Base-by-base conservation (phyloP, 2,113 vertebrate genomes). In the Sapayoa aenigma region DNA sequence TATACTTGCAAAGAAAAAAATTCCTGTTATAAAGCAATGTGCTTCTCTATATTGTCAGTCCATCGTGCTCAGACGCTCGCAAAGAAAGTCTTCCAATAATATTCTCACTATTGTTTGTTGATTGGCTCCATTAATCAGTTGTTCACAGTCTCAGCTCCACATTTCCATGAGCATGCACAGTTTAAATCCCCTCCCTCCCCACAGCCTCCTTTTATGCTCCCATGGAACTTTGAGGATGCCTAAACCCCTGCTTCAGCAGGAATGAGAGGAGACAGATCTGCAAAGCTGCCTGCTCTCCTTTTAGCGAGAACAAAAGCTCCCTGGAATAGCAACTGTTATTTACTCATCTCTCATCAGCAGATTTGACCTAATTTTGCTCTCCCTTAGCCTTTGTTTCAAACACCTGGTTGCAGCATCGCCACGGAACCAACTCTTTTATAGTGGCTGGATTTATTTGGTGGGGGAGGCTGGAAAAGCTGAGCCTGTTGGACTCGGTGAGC, bases 341-440 rank as follows among this genome's bases (percentile, higher is more conserved):
- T 81, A 91, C 94, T 96, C 81, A 11, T 94, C 93, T 90, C 92
- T 94, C 80, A 41, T 87, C 94, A 84, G 92, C 78, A 87, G 81
- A 86, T 94, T 71, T 96, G 96, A 97, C 96, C 95, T 90, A 92
- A 94, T 96, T 97, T 96, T 81, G 72, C 72, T 63, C 87, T 95
- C 67, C 46, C 68, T 19, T 39, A 25, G 67, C 84, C 82, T 95
- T 94, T 94, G 87, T 96, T 96, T 96, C 90, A 31, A 90, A 86
- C 89, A 94, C 92, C 93, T 94, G 92, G 87, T 3, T 94, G 79
- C 62, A 2, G 77, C 82, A 33, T 59, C 24, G 8, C 95, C 62
- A 1, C 4, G 0, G 71, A 71, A 88, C 86, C 16, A 0, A 3
- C 28, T 74, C 67, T 15, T 60, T 62, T 7, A 4, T 28, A 17